Evolutionary conservation across 2,888 invertebrate species (phyloP), one percentile per base, ranked within the genome.

Genomic region (Oscheius sp.): DNA sequence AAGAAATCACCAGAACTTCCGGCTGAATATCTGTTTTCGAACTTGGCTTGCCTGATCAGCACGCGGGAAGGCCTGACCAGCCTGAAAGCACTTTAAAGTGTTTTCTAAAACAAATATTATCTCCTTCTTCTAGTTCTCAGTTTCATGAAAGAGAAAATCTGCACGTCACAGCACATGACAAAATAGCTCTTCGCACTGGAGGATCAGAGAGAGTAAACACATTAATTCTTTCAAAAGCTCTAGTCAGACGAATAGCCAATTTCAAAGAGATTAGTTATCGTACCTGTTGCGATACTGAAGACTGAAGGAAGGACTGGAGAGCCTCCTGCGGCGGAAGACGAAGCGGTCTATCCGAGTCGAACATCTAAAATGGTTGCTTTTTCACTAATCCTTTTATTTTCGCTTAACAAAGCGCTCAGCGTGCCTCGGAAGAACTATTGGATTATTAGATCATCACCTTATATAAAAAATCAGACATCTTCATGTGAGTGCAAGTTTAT

Each of bases 21-120:
- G 65, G 31, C 65, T 65, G 65, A 65, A 65, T 15, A 65, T 33
- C 39, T 65, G 65, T 27, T 65, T 65, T n/a, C 65, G 31, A 20
- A 65, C 65, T 50, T 50, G n/a, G n/a, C n/a, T n/a, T n/a, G n/a
- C n/a, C n/a, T n/a, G 52, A 23, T 50, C 53, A 8, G 65, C 65
- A 25, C 53, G 65, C n/a, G 61, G 61, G 27, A 45, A 45, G 25
- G 45, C 10, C 20, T 55, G 55, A 31, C 33, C 55, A 20, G n/a
- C 27, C 45, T 61, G 61, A 23, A 45, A 37, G 34, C 12, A 52
- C 15, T 50, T 50, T 25, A 50, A 25, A 20, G 42, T 15, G 42
- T 4, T 17, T 17, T 12, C 37, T 17, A 42, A 42, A 42, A 42
- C 42, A 42, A n/a, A 42, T 42, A n/a, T 42, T 17, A 42, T 37